These are phyloP conservation scores for Leptinotarsa lineolata DNA, from an alignment of 1,140 invertebrate species.

Conservation along the genomic window DNA sequence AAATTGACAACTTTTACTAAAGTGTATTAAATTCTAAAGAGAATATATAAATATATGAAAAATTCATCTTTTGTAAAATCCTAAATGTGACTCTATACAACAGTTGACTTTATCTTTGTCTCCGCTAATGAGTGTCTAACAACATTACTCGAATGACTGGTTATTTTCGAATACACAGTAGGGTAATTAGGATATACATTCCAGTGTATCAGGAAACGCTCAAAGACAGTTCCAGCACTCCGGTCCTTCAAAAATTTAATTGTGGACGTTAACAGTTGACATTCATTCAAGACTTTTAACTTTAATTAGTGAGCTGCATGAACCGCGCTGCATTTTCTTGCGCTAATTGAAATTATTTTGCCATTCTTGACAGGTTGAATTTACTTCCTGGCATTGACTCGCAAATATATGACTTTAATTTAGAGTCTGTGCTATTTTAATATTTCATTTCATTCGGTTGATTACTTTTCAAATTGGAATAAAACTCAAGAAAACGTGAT, in stretches of 20 bases:
- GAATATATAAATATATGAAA: too few relatives aligned
- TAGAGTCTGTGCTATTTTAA: conserved; percentile 30
- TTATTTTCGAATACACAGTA: too few relatives aligned
- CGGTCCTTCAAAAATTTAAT: conserved; percentile 36
- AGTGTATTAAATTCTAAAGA: too few relatives aligned
- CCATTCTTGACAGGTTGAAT: conserved; percentile 43
- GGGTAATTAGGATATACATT: too few relatives aligned
- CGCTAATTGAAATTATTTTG: conserved; percentile 47
- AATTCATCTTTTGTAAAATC: too few relatives aligned
- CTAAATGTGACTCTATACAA: too few relatives aligned
- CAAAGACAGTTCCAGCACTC: neutral
- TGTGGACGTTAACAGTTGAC: conserved; percentile 42
- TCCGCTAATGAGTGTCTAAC: too few relatives aligned
- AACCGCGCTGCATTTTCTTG: conserved; percentile 40
- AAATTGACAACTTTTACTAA: too few relatives aligned
- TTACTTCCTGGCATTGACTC: conserved; percentile 40
- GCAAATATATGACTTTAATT: conserved; percentile 40
- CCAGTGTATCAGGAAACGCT: too few relatives aligned
- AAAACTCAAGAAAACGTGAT: too few relatives aligned
- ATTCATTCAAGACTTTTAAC: conserved; percentile 41
- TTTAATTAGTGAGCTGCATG: conserved; percentile 46
- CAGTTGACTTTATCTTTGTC: too few relatives aligned
- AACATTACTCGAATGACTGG: too few relatives aligned
- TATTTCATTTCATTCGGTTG: conserved; percentile 14
- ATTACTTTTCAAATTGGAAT: neutral